Base-by-base conservation (phyloP, 53 echinoderm and acorn worm genomes). In the Crossaster papposus region DNA sequence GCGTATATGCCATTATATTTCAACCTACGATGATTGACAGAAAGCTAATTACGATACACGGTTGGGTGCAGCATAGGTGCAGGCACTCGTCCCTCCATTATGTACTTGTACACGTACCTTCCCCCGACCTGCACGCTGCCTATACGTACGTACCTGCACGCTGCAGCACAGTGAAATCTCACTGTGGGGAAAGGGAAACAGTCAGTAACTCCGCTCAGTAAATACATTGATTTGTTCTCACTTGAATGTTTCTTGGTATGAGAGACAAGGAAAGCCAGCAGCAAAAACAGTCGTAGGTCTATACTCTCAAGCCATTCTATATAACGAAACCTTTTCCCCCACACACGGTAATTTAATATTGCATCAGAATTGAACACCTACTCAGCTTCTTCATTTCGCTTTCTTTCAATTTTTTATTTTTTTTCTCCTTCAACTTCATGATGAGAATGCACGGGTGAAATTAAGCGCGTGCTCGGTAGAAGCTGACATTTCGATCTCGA, bases 341-440 rank as follows among this genome's bases (percentile, higher is more conserved):
- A 4, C 68, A 68, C 58, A 11, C 68, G 22, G 68, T 68, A 68
- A 68, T 62, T 81, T 9, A 81, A 81, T 81, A 62, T 62, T 36
- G 30, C 29, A 30, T 33, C 79, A 79, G 15, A 51, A 29, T 79
- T 58, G 30, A 32, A 54, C n/a, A 81, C 55, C 55, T 34, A 33
- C 81, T 81, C 58, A 32, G 30, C 22, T 30, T 81, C 58, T 31
- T 63, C 36, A 22, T 14, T 55, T 33, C 44, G 44, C 44, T 44
- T 44, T 44, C n/a, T n/a, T n/a, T n/a, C n/a, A n/a, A n/a, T n/a
- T n/a, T n/a, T n/a, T n/a, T n/a, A n/a, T 44, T 9, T 44, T 44
- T 44, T 44, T 44, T 9, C 44, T 44, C 9, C 44, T 44, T 44
- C 44, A 44, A n/a, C n/a, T n/a, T 80, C 38, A 52, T 33, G 14